A percentile compares a stretch with the other conserved stretches of the same genome.
phyloP scores from a whole-genome alignment of 2,797 vertebrate species.

The Odontamblyopus lacepedii region DNA sequence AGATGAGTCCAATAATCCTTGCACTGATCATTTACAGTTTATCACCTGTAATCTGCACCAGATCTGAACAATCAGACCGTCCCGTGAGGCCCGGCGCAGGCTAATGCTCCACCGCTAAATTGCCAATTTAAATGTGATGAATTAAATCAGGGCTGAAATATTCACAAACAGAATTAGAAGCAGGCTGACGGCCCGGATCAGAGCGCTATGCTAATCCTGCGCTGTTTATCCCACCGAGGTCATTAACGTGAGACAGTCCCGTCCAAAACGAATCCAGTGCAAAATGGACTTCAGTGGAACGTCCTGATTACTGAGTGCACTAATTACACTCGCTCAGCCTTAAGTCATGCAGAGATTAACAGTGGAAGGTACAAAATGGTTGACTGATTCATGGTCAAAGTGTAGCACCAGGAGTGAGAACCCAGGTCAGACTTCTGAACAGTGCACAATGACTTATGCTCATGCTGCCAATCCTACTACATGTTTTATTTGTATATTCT shows the following conservation, averaged over 20 bases:
- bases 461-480: too few species aligned
- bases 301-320: neutral
- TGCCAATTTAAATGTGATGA: conserved; percentile 21
- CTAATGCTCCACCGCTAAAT: neutral
- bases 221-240: neutral
- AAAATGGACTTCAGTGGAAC: neutral
- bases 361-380: neutral
- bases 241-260: neutral
- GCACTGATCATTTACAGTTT: neutral
- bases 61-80: neutral
- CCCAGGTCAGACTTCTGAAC: too few species aligned
- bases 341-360: neutral
- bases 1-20: neutral
- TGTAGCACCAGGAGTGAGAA: too few species aligned
- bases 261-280: neutral
- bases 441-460: too few species aligned
- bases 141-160: conserved; percentile 28
- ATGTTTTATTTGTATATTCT: too few species aligned
- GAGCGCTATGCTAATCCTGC: conserved; percentile 14
- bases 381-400: too few species aligned
- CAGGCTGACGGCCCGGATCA: conserved; percentile 31
- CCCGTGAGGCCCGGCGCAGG: neutral
- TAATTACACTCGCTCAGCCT: neutral
- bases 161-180: conserved; percentile 36
- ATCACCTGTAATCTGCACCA: neutral